Percentiles rank a stretch among this genome's conserved stretches.
These are phyloP conservation scores for Lithosia quadra DNA, from an alignment of 2,888 invertebrate species.

Conservation along the genomic window DNA sequence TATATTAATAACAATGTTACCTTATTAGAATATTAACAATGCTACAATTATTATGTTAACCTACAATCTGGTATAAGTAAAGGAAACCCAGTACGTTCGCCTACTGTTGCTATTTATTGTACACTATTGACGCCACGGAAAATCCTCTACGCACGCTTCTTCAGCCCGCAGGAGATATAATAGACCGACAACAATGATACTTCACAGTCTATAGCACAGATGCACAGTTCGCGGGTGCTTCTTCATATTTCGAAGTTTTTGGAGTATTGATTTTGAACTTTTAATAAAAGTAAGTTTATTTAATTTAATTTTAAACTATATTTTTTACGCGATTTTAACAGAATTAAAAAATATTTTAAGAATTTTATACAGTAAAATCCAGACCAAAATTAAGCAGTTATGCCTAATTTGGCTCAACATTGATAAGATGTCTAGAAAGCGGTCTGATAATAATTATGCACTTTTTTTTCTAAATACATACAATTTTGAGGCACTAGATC, in stretches of 20 bases:
- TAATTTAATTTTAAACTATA: background rate
- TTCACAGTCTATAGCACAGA: background rate
- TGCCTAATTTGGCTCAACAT: too few relatives aligned
- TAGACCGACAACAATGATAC: background rate
- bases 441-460: too few relatives aligned
- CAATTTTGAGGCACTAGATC: background rate
- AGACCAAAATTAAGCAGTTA: too few relatives aligned
- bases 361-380: background rate
- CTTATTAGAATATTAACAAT: background rate
- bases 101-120: background rate
- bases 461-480: too few relatives aligned
- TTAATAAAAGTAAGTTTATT: background rate
- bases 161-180: background rate
- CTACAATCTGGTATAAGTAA: background rate
- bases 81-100: background rate
- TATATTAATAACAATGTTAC: background rate
- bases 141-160: background rate
- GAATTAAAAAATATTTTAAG: background rate
- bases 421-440: too few relatives aligned
- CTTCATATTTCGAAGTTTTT: background rate
- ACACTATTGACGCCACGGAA: background rate
- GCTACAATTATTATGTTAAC: background rate
- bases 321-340: background rate
- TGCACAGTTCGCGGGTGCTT: background rate
- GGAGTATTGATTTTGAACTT: background rate